phyloP scores from a whole-genome alignment of 2,113 vertebrate genomes.

The Pelobates fuscus region DNA sequence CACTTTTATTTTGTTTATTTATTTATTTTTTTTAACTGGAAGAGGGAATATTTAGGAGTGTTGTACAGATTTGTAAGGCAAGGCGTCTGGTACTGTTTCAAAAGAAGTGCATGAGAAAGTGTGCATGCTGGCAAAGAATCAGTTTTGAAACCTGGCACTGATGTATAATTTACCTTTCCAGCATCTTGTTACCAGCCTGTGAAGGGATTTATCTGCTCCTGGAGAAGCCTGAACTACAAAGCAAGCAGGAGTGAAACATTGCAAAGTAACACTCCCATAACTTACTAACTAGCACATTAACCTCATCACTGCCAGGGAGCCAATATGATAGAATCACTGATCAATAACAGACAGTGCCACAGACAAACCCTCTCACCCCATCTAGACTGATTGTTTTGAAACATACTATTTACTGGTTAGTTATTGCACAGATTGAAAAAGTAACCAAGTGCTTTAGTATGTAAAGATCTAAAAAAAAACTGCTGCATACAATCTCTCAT shows the following conservation, averaged over 20 bases:
- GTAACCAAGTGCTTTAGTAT: too few species aligned
- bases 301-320: conserved; percentile 9
- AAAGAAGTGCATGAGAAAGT: conserved; percentile 33
- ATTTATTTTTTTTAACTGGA: conserved; percentile 10
- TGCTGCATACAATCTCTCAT: too few species aligned
- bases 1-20: too few species aligned
- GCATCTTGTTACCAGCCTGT: conserved; percentile 43
- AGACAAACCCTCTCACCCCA: too few species aligned
- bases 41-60: conserved; percentile 1
- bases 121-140: conserved; percentile 26
- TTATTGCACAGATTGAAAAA: too few species aligned
- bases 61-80: conserved; percentile 18
- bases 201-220: conserved; percentile 38
- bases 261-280: conserved; percentile 37
- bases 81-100: conserved; percentile 27
- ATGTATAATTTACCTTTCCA: conserved; percentile 41
- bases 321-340: background rate
- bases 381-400: too few species aligned
- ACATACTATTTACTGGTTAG: too few species aligned
- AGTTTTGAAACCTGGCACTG: conserved; percentile 43
- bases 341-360: too few species aligned
- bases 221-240: conserved; percentile 19
- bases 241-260: conserved; percentile 35
- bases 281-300: conserved; percentile 23
- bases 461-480: too few species aligned